These are phyloP conservation scores for Acleris holmiana DNA, from an alignment of 2,888 invertebrate genomes.

Conservation along the genomic window DNA sequence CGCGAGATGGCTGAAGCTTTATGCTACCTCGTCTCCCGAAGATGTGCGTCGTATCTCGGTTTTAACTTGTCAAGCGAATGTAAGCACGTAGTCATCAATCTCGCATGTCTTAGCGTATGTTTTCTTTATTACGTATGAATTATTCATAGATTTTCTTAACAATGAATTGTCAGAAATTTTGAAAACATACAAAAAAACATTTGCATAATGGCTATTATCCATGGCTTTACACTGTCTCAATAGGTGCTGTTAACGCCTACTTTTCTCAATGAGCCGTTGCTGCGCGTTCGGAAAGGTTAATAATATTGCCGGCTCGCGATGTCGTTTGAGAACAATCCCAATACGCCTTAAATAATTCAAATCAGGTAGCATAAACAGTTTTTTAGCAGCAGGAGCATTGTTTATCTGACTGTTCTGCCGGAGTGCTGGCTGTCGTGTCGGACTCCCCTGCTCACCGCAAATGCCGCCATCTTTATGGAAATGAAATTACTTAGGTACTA, in stretches of 20 bases:
- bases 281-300: slow-evolving; percentile 24
- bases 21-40: slow-evolving; percentile 23
- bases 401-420: slow-evolving; percentile 1
- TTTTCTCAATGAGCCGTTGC: slow-evolving; percentile 33
- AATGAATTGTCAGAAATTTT: slow-evolving; percentile 31
- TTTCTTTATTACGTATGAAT: slow-evolving; percentile 27
- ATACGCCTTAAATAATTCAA: slow-evolving; percentile 37
- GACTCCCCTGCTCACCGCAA: slow-evolving; percentile 10
- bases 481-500: slow-evolving; percentile 14
- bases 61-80: slow-evolving; percentile 35
- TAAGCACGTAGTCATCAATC: slow-evolving; percentile 36
- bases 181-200: slow-evolving; percentile 31
- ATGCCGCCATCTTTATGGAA: slow-evolving; percentile 20
- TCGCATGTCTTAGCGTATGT: slow-evolving; percentile 17
- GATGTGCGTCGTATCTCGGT: slow-evolving; percentile 29
- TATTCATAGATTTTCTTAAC: slow-evolving; percentile 32
- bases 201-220: slow-evolving; percentile 34
- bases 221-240: slow-evolving; percentile 35
- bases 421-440: slow-evolving; percentile 4
- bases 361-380: slow-evolving; percentile 37
- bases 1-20: slow-evolving; percentile 25
- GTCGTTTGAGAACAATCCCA: slow-evolving; percentile 21
- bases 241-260: slow-evolving; percentile 38
- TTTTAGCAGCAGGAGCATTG: slow-evolving; percentile 26
- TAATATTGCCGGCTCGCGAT: slow-evolving; percentile 9